Conservation (phyloP, 2,888 invertebrate species). For the Rhingia campestris region DNA sequence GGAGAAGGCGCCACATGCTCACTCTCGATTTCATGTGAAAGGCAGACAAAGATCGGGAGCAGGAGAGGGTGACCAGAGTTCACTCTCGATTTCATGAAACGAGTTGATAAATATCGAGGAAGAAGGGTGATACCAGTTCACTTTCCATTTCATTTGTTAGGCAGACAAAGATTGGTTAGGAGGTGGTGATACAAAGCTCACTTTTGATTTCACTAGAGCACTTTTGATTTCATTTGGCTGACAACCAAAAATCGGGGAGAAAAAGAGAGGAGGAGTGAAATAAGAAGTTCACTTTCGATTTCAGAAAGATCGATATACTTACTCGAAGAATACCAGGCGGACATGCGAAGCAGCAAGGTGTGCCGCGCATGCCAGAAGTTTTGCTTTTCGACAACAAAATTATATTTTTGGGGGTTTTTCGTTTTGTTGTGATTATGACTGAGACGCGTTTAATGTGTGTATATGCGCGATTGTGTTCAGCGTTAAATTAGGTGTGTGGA, state of each 20-base stretch:
- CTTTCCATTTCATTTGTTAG: slow-evolving; percentile 57
- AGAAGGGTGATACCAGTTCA: slow-evolving; percentile 1
- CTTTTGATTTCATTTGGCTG: too few relatives aligned
- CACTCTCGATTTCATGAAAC: too few relatives aligned
- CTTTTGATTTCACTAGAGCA: slow-evolving; percentile 52
- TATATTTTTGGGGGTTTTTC: slow-evolving; percentile 24
- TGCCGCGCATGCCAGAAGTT: neutral
- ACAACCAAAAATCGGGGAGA: neutral
- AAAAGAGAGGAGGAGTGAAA: neutral
- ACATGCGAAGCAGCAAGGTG: slow-evolving; percentile 19
- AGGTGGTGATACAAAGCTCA: slow-evolving; percentile 23
- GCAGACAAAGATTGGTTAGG: neutral
- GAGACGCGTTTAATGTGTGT: neutral
- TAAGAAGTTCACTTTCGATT: slow-evolving; percentile 64
- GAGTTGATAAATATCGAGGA: too few relatives aligned
- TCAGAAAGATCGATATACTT: slow-evolving; percentile 70
- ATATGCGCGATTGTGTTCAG: neutral
- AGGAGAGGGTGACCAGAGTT: too few relatives aligned
- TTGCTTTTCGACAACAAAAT: neutral
- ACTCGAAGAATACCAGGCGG: slow-evolving; percentile 60
- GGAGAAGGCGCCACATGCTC: too few relatives aligned
- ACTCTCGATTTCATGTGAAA: too few relatives aligned
- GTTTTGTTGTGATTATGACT: neutral
- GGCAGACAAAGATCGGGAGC: too few relatives aligned
- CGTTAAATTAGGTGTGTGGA: neutral